Evolutionary conservation across 2,113 vertebrate genomes (phyloP).

Genomic region (Psephotus haematonotus): DNA sequence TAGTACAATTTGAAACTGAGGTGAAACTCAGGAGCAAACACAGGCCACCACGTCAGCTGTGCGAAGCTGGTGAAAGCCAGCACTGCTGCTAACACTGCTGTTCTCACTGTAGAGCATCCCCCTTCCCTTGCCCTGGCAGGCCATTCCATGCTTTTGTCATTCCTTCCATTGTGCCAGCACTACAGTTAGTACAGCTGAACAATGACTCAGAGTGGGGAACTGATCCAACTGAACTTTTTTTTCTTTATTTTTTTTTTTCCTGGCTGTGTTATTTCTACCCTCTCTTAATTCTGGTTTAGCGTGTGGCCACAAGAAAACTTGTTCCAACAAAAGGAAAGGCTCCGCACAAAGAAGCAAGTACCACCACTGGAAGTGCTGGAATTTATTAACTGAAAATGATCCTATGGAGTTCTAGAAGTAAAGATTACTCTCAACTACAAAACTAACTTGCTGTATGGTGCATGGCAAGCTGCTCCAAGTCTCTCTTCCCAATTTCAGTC

Average conservation of each 20-base stretch:
- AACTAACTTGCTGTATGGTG: background rate
- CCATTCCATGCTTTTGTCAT: background rate
- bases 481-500: background rate
- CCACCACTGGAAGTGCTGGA: background rate
- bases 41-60: background rate
- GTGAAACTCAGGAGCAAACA: background rate
- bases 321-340: slow-evolving; percentile 7
- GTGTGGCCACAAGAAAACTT: slow-evolving; percentile 8
- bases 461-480: background rate
- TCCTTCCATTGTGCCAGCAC: slow-evolving; percentile 27
- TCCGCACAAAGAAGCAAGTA: slow-evolving; percentile 14
- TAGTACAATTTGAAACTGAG: background rate
- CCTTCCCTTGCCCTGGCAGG: background rate
- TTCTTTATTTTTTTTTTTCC: background rate
- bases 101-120: background rate
- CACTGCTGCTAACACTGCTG: background rate
- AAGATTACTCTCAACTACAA: background rate
- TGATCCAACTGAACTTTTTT: background rate
- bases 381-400: slow-evolving; percentile 37
- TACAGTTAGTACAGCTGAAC: slow-evolving; percentile 26
- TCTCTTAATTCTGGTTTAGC: background rate
- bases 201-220: slow-evolving; percentile 17
- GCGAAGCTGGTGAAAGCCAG: background rate
- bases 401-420: background rate
- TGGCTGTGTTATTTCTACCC: background rate